A percentile compares a stretch with the other conserved stretches of the same genome.
These are phyloP conservation scores for Lutjanus campechanus DNA, from an alignment of 2,797 vertebrate species.

Conservation along the genomic window DNA sequence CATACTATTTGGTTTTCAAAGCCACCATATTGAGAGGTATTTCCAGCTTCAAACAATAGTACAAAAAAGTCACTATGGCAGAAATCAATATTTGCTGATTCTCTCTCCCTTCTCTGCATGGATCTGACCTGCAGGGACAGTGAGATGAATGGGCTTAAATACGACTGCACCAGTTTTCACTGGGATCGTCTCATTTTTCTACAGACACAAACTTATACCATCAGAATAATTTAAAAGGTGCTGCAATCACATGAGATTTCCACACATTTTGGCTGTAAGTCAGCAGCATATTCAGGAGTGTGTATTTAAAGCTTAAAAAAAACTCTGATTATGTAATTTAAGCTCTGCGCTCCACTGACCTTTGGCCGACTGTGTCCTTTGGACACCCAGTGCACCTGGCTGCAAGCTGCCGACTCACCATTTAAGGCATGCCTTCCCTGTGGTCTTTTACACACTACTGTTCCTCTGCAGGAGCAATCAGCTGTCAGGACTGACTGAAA, in stretches of 20 bases:
- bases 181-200: neutral
- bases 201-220: neutral
- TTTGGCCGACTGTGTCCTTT: slow-evolving; percentile 65
- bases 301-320: slow-evolving; percentile 45
- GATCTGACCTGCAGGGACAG: slow-evolving; percentile 7
- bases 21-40: neutral
- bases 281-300: neutral
- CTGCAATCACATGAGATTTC: neutral
- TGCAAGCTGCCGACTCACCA: slow-evolving; percentile 48
- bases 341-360: slow-evolving; percentile 61
- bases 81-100: slow-evolving; percentile 11
- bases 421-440: slow-evolving; percentile 49
- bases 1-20: neutral
- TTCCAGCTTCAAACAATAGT: neutral
- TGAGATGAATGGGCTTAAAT: slow-evolving; percentile 10
- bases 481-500: slow-evolving; percentile 43
- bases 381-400: slow-evolving; percentile 54
- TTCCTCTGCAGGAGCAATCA: slow-evolving; percentile 45
- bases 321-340: slow-evolving; percentile 67
- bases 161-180: slow-evolving; percentile 13
- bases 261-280: neutral
- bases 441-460: slow-evolving; percentile 45
- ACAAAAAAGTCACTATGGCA: neutral
- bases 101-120: neutral
- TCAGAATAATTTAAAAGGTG: neutral